Evolutionary conservation across 2,888 invertebrate species (phyloP).

Genomic region (Tyria jacobaeae): DNA sequence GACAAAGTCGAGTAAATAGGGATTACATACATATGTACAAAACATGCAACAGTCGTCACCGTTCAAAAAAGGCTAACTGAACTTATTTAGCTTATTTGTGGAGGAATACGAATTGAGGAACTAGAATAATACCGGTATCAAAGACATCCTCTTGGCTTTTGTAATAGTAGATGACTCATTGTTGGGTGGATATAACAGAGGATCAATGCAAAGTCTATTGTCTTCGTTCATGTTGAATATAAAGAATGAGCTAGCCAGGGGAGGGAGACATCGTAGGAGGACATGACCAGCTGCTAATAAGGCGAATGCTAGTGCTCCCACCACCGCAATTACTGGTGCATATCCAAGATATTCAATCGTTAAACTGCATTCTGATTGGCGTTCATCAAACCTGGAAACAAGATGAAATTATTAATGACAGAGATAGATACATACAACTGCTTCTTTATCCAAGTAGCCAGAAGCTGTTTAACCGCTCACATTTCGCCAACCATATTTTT

Average conservation of each 20-base stretch:
- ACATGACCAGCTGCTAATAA: conserved; percentile 65
- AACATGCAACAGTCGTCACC: too few relatives aligned
- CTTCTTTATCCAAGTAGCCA: too few relatives aligned
- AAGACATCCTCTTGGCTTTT: conserved; percentile 52
- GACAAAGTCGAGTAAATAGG: too few relatives aligned
- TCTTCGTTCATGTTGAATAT: conserved; percentile 81
- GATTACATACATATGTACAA: too few relatives aligned
- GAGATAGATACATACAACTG: background rate
- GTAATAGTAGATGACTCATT: conserved; percentile 42
- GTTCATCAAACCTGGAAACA: conserved; percentile 67
- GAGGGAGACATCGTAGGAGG: conserved; percentile 67
- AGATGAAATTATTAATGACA: background rate
- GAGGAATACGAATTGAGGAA: background rate
- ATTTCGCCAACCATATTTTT: too few relatives aligned
- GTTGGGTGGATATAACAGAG: conserved; percentile 50
- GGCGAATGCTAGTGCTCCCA: conserved; percentile 59
- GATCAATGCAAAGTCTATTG: conserved; percentile 72
- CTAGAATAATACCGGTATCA: conserved; percentile 63
- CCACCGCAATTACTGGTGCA: conserved; percentile 64
- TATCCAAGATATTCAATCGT: conserved; percentile 61
- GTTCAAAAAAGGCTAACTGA: too few relatives aligned
- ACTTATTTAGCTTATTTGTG: too few relatives aligned
- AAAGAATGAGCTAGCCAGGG: conserved; percentile 72
- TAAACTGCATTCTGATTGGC: conserved; percentile 60
- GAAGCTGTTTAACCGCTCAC: too few relatives aligned